These are phyloP conservation scores for Pachyseris speciosa DNA, from an alignment of 64 coral and sea anemone species.

Conservation along the genomic window DNA sequence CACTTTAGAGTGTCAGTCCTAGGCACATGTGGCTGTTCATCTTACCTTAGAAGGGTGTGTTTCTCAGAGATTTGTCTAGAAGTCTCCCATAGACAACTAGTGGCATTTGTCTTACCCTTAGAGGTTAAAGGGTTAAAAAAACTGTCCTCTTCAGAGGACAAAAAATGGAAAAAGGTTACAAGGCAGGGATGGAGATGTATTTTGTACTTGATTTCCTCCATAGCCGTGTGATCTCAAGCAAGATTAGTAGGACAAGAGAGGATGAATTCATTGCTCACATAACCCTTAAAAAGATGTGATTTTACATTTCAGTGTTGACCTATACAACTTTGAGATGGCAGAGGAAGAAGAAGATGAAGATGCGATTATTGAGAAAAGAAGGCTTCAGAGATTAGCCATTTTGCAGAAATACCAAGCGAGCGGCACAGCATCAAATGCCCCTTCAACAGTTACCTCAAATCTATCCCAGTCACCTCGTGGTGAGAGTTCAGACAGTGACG, in stretches of 20 bases:
- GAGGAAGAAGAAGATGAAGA: constrained; percentile 97
- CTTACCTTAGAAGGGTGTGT: no score
- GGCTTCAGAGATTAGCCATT: constrained; percentile 88
- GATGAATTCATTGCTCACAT: not conserved
- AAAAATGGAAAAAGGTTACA: no score
- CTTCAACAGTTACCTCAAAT: constrained; percentile 71
- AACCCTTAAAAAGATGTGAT: not conserved
- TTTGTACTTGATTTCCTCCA: no score
- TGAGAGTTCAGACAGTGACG: constrained; percentile 79
- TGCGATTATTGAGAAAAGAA: constrained; percentile 87
- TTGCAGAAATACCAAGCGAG: constrained; percentile 82
- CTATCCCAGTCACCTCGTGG: constrained; percentile 59
- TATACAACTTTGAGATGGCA: constrained; percentile 95
- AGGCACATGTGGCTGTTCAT: no score
- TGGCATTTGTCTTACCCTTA: no score
- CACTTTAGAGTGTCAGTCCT: no score
- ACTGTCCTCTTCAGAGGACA: no score
- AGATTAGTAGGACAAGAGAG: not conserved
- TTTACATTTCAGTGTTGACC: constrained; percentile 78
- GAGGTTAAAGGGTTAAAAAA: no score
- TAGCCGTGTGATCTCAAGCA: not conserved
- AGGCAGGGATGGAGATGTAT: no score
- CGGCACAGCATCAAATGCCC: constrained; percentile 51
- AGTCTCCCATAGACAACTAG: no score
- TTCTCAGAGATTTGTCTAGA: no score